Evolutionary conservation across 2,888 invertebrate species (phyloP), one percentile per base, ranked within the genome.

Genomic region (Plagiodera versicolora): DNA sequence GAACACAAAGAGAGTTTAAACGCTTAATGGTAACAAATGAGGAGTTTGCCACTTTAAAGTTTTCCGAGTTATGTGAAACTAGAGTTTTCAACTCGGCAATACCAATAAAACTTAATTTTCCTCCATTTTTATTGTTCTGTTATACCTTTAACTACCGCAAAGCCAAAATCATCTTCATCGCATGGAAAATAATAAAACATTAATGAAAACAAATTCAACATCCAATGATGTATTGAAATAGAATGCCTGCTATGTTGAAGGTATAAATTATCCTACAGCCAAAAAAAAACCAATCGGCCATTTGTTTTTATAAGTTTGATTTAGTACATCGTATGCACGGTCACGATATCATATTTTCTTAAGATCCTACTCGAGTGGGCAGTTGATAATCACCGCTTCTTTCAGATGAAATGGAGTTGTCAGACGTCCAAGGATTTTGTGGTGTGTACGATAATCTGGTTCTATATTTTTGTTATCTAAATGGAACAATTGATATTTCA

Each of bases 41-140:
- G 67, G 66, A 67, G 66, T 70, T 74, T 71, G 69, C 68, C 68
- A 69, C 72, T 69, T 70, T 68, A 67, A 70, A 71, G 71, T 72
- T 73, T 72, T 70, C 68, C 72, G 54, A 60, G 63, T 63, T 61
- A 60, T 32, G 32, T 8, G 11, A 39, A 3, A 11, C 11, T 39
- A 4, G 4, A 39, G 11, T 32, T 32, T 11, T 10, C 32, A 32
- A 32, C 32, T 32, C 9, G 9, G 9, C 32, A 11, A 8, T 11
- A 32, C 32, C 32, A 32, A 24, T 24, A 6, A 6, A 24, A 24
- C 24, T 24, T 24, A 6, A 24, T 24, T 24, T 6, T 24, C 24
- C 24, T 24, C 24, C 24, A 24, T 24, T 24, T 24, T 24, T 6
- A 24, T 24, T 24, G 6, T 24, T 5, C 4, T 6, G 24, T 24